Conservation (phyloP, 2,888 invertebrate genomes). For the Julus scanicus region DNA sequence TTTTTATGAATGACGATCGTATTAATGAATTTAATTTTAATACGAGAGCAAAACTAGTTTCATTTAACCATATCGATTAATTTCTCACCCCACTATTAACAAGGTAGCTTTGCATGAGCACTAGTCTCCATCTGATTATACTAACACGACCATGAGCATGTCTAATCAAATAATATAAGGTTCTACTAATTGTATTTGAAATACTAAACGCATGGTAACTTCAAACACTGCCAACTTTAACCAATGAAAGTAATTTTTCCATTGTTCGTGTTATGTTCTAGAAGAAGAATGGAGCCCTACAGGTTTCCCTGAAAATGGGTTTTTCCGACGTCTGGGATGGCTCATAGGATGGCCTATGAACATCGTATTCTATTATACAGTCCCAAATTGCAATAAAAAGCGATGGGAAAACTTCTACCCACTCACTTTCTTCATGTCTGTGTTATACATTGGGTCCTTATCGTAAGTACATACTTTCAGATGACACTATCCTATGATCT, state of each 20-base stretch:
- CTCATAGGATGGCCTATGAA: constrained; percentile 64
- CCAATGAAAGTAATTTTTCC: background rate
- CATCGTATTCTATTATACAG: constrained; percentile 70
- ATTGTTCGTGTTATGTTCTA: background rate
- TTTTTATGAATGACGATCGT: background rate
- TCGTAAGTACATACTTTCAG: constrained; percentile 9
- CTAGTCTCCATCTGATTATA: background rate
- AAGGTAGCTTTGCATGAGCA: background rate
- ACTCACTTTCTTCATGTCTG: constrained; percentile 88
- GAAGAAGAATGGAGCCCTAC: constrained; percentile 32
- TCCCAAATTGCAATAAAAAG: constrained; percentile 89
- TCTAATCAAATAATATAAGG: background rate
- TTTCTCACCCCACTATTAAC: background rate
- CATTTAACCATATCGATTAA: background rate
- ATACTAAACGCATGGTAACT: background rate
- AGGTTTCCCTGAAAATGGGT: constrained; percentile 31
- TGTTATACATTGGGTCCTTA: constrained; percentile 96
- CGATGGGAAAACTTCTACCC: constrained; percentile 87
- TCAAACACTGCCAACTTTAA: background rate
- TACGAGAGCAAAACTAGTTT: background rate
- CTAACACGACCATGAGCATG: constrained; percentile 34
- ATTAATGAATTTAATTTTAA: background rate
- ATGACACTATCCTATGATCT: background rate
- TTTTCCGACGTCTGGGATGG: constrained; percentile 60
- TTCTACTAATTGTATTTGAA: background rate